A percentile compares a stretch with the other conserved stretches of the same genome.
These are phyloP conservation scores for Todiramphus saurophagus DNA, from an alignment of 2,113 vertebrate species.

Conservation along the genomic window DNA sequence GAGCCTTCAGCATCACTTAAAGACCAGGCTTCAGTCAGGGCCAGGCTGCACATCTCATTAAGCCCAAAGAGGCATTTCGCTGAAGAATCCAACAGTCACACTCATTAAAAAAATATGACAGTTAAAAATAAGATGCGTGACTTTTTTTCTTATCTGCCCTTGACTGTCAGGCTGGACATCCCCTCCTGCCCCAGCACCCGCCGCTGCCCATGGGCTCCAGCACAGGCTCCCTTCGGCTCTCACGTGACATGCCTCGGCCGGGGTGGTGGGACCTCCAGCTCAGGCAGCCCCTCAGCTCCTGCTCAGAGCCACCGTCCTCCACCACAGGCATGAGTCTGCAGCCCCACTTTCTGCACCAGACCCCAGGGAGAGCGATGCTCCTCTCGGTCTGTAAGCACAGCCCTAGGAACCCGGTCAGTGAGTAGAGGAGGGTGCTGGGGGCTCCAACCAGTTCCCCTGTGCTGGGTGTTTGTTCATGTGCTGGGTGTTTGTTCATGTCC, in stretches of 20 bases:
- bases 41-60: neutral
- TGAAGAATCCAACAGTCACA: neutral
- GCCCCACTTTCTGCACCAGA: accelerated
- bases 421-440: accelerated
- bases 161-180: neutral
- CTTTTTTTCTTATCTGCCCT: neutral
- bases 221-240: neutral
- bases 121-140: neutral
- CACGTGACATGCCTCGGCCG: accelerated
- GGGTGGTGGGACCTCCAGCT: neutral
- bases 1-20: neutral
- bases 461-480: too few relatives aligned
- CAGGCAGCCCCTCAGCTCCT: neutral
- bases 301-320: neutral
- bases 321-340: neutral
- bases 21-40: neutral
- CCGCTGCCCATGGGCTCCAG: accelerated
- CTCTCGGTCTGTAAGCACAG: neutral
- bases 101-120: neutral
- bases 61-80: neutral
- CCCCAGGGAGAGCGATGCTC: accelerated
- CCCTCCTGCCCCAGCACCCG: accelerated
- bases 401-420: accelerated
- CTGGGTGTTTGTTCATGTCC: too few relatives aligned
- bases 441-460: neutral